Evolutionary conservation across 2,113 vertebrate genomes (phyloP).

Genomic region (Hemichromis elongatus): DNA sequence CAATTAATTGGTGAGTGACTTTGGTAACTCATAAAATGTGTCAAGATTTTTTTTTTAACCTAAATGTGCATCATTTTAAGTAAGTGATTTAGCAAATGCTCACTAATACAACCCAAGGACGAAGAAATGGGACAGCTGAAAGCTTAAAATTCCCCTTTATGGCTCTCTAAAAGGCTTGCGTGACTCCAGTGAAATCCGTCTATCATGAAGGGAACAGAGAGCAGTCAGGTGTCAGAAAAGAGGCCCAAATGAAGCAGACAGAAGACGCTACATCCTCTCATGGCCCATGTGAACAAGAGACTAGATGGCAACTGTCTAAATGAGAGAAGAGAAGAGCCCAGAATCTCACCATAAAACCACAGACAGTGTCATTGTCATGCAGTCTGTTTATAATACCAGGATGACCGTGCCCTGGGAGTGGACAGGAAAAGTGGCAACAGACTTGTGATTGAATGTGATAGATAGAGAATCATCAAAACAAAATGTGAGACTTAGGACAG

Average conservation of each 20-base stretch:
- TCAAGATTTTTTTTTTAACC: constrained; percentile 19
- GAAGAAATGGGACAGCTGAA: not conserved
- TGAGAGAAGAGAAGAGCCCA: not conserved
- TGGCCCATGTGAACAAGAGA: constrained; percentile 20
- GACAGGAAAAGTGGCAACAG: not conserved
- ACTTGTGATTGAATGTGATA: constrained; percentile 2
- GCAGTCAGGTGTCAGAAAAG: constrained; percentile 25
- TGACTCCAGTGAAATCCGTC: constrained; percentile 24
- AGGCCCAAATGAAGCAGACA: constrained; percentile 25
- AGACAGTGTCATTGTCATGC: constrained; percentile 6
- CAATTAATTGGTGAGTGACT: constrained; percentile 51
- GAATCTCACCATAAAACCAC: not conserved
- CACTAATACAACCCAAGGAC: constrained; percentile 30
- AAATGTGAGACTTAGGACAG: not conserved
- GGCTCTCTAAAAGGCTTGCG: constrained; percentile 8
- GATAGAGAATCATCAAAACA: not conserved
- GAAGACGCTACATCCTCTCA: constrained; percentile 15
- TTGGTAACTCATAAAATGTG: constrained; percentile 45
- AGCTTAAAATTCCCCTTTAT: constrained; percentile 26
- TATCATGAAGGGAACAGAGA: constrained; percentile 4
- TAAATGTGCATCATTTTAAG: constrained; percentile 25
- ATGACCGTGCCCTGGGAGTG: not conserved
- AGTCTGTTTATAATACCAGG: constrained; percentile 11
- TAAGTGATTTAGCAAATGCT: constrained; percentile 41
- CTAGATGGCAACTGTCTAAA: constrained; percentile 44